Percentiles rank a stretch among this genome's conserved stretches.
Conservation (phyloP, 2,797 vertebrate species). For the Thunnus albacares region DNA sequence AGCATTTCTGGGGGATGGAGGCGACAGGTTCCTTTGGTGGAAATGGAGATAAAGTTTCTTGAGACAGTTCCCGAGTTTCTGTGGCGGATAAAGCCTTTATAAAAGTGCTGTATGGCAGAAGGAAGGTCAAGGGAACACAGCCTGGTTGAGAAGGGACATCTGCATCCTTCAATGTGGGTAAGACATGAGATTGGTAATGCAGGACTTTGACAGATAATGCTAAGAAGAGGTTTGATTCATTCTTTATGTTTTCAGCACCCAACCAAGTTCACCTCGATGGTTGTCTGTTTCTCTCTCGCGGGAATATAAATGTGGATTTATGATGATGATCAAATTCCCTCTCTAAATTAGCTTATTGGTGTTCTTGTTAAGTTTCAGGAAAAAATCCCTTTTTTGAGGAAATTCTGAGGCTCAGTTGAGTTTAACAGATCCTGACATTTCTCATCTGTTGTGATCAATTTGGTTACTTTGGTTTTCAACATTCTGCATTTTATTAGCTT, state of each 20-base stretch:
- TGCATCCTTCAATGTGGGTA: constrained; percentile 86
- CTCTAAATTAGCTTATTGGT: neutral
- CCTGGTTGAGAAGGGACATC: constrained; percentile 62
- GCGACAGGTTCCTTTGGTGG: constrained; percentile 32
- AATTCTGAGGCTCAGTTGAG: neutral
- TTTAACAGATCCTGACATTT: neutral
- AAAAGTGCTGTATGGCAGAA: constrained; percentile 75
- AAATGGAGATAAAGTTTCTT: constrained; percentile 48
- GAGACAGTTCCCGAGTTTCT: constrained; percentile 30
- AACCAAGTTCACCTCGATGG: neutral
- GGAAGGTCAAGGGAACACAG: constrained; percentile 67
- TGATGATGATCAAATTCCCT: neutral
- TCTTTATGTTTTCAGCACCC: neutral
- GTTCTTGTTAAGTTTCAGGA: neutral
- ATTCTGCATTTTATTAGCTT: neutral
- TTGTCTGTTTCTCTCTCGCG: neutral
- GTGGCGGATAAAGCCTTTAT: constrained; percentile 19
- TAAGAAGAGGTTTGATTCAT: constrained; percentile 7
- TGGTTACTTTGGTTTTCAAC: too few relatives aligned
- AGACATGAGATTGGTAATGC: constrained; percentile 56
- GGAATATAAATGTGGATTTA: neutral
- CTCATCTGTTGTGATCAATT: neutral
- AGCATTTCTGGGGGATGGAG: constrained; percentile 55
- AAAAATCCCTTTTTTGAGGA: neutral
- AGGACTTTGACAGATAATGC: neutral